Conservation (phyloP, 2,113 vertebrate species). For the Oxygymnocypris stewartii region DNA sequence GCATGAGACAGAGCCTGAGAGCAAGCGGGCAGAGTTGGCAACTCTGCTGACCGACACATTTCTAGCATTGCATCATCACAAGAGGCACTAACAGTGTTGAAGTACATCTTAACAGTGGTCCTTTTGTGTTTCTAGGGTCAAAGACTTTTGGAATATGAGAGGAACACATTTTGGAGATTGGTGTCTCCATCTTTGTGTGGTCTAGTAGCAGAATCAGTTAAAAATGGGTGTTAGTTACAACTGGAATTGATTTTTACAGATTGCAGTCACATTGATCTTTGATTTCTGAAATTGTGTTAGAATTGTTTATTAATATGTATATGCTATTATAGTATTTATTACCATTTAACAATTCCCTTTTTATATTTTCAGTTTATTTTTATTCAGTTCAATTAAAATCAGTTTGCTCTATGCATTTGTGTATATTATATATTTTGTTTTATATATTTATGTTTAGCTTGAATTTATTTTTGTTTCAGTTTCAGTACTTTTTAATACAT, state of each 20-base stretch:
- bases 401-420: too few relatives aligned
- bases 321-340: background rate
- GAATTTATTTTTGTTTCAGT: too few relatives aligned
- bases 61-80: background rate
- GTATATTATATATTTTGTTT: too few relatives aligned
- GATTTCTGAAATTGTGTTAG: background rate
- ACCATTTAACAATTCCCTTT: background rate
- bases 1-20: background rate
- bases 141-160: background rate
- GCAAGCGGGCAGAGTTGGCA: background rate
- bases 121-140: background rate
- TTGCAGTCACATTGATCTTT: conserved; percentile 68
- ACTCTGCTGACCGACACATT: background rate
- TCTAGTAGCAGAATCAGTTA: conserved; percentile 56
- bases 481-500: background rate
- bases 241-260: conserved; percentile 71
- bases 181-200: conserved; percentile 1
- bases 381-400: too few relatives aligned
- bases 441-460: too few relatives aligned
- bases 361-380: too few relatives aligned
- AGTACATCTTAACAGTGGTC: background rate
- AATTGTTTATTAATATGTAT: background rate
- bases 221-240: conserved; percentile 73
- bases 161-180: background rate
- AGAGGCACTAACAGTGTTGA: background rate